Conservation (phyloP, 2,888 invertebrate genomes). For the Amphimallon solstitiale region DNA sequence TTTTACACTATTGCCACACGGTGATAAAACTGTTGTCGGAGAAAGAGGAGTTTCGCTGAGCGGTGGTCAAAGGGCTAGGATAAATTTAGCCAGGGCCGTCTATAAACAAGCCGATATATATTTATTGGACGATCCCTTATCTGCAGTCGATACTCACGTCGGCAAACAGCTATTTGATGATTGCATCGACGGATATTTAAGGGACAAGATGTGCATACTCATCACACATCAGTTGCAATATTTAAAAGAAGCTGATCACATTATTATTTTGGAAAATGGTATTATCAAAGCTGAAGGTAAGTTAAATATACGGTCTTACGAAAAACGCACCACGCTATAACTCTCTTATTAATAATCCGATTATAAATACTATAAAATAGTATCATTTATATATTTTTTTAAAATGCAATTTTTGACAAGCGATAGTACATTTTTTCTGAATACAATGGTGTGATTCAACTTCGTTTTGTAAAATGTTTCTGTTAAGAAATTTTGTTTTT, state of each 20-base stretch:
- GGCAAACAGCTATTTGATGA: constrained; percentile 89
- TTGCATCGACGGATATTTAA: constrained; percentile 74
- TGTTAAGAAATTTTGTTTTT: too few species aligned
- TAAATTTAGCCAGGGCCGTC: constrained; percentile 87
- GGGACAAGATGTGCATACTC: constrained; percentile 77
- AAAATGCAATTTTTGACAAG: too few species aligned
- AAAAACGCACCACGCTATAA: too few species aligned
- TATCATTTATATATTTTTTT: too few species aligned
- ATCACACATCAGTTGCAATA: constrained; percentile 83
- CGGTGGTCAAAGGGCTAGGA: constrained; percentile 89
- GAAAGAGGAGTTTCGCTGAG: constrained; percentile 82
- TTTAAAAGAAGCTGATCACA: constrained; percentile 70
- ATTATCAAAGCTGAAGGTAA: constrained; percentile 69
- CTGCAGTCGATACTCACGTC: constrained; percentile 93
- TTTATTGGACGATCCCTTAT: constrained; percentile 89
- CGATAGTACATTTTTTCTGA: too few species aligned
- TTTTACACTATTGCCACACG: constrained; percentile 79
- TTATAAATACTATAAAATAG: too few species aligned
- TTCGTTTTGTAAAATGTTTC: too few species aligned
- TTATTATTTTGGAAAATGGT: constrained; percentile 70
- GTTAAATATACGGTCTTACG: too few species aligned
- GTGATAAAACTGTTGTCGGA: constrained; percentile 86
- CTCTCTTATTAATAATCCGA: too few species aligned
- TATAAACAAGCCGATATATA: constrained; percentile 89
- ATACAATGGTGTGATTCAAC: too few species aligned